Base-by-base conservation (phyloP, 2,113 vertebrate species). In the Oxyruncus cristatus region DNA sequence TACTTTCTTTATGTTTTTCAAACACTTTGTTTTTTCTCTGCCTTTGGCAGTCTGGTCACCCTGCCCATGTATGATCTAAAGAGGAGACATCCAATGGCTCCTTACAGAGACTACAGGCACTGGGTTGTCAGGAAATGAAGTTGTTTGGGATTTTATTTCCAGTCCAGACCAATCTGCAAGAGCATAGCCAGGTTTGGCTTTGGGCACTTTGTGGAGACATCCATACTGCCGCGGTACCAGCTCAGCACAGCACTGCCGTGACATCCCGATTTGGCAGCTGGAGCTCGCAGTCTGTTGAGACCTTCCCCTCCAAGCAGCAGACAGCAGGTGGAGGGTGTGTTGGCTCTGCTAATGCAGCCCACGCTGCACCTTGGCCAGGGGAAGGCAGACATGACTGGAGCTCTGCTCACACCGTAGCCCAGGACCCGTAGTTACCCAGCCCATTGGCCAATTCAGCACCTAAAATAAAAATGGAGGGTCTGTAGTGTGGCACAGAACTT, bases 331-430 rank as follows among this genome's bases (percentile, higher is more conserved):
- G 44, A 33, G 30, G 26, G 18, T 28, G 22, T 1, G 1, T 33
- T 2, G 1, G 33, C 37, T 16, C 21, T 5, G 26, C 28, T 52
- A 12, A 23, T 1, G 0, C 0, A 1, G 37, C 24, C 58, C 30
- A 33, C 1, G 7, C 50, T 85, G 66, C 1, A 1, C 11, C 68
- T 19, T 15, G 14, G 4, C 5, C 14, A 41, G 21, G 20, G 30
- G 9, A 44, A 23, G 42, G 50, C 66, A 56, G 61, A 4, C 11
- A 4, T 2, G 24, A 52, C 52, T 75, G 84, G 11, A 53, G 32
- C 42, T 58, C 70, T 49, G 50, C 13, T 87, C 49, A 6, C 0
- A 1, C 53, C 1, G 0, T 28, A 53, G 47, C 46, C 39, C 6
- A 5, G 24, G 14, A 44, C 9, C 19, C 28, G 7, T 4, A 42